Conservation (phyloP, 2,888 invertebrate species). For the Oxycera nigricornis region DNA sequence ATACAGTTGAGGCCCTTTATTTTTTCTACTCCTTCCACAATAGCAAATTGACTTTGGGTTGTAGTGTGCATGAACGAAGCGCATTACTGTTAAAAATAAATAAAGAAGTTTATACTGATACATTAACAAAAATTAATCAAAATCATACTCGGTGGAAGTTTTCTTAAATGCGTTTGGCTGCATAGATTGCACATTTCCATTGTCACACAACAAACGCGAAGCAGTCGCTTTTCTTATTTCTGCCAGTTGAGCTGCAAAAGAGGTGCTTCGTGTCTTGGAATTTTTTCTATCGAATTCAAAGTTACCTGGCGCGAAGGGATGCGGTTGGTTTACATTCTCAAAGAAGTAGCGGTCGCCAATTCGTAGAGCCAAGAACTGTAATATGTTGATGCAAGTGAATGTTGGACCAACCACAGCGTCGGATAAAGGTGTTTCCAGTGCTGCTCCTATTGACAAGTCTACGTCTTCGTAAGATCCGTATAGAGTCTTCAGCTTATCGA, state of each 20-base stretch:
- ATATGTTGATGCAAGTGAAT: conserved; percentile 84
- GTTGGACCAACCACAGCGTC: conserved; percentile 86
- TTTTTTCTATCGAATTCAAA: background rate
- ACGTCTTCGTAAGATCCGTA: conserved; percentile 82
- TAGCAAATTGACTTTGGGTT: background rate
- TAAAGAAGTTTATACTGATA: no score
- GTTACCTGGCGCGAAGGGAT: conserved; percentile 10
- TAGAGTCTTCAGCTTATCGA: conserved; percentile 68
- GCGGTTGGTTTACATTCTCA: conserved; percentile 65
- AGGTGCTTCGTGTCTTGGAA: background rate
- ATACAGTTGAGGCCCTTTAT: no score
- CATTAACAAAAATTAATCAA: no score
- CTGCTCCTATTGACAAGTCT: conserved; percentile 84
- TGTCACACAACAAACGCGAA: background rate
- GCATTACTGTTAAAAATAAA: no score
- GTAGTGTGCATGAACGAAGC: background rate
- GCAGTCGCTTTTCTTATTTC: conserved; percentile 21
- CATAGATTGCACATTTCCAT: background rate
- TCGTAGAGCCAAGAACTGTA: conserved; percentile 85
- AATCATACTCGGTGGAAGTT: conserved; percentile 4
- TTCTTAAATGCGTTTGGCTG: background rate
- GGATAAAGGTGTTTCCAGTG: conserved; percentile 77
- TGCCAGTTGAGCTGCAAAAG: background rate
- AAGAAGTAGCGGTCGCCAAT: conserved; percentile 88
- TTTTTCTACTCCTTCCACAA: conserved; percentile 12